Base-by-base conservation (phyloP, 1,140 invertebrate species). In the Rhagoletis pomonella region DNA sequence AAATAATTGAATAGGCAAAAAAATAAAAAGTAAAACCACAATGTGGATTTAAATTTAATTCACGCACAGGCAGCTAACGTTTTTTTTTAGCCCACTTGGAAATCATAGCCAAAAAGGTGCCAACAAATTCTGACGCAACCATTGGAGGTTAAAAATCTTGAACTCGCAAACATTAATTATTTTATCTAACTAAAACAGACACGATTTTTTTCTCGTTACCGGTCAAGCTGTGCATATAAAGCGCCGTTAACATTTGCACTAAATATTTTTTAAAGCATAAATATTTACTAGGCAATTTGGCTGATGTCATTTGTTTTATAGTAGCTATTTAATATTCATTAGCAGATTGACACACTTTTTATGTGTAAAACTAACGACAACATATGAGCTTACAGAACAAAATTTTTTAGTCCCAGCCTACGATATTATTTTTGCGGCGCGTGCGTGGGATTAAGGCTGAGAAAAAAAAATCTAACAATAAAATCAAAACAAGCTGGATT, bases 121-220 rank as follows among this genome's bases (percentile, higher is more conserved):
- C 2, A 73, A 73, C 42, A 47, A 5, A 73, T 47, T 73, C 42
- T n/a, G n/a, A n/a, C 4, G 42, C 67, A 73, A 73, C 42, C 39
- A 73, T 47, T 69, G 17, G 67, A n/a, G 67, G 67, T 73, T 73
- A 73, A 73, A 73, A 73, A 5, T 73, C 67, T 73, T 73, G 67
- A 73, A 73, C 67, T 17, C 42, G 1, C 29, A 0, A 67, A 10
- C 64, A 44, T 73, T 12, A 47, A 73, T 44, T 17, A 17, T 73
- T 73, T 73, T 73, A 12, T 17, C 12, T 47, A 62, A 17, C 17
- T 12, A 62, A 62, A 62, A 62, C 9, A 62, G 14, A 62, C 14
- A 62, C 14, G 9, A 1, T 62, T 12, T 12, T 12, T 62, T 3
- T 12, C 9, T 62, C 7, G 60, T 62, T 17, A 14, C 10, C 60